phyloP scores from a whole-genome alignment of 30 jellyfish, hydroid and myxozoan species.

The Turritopsis dohrnii region DNA sequence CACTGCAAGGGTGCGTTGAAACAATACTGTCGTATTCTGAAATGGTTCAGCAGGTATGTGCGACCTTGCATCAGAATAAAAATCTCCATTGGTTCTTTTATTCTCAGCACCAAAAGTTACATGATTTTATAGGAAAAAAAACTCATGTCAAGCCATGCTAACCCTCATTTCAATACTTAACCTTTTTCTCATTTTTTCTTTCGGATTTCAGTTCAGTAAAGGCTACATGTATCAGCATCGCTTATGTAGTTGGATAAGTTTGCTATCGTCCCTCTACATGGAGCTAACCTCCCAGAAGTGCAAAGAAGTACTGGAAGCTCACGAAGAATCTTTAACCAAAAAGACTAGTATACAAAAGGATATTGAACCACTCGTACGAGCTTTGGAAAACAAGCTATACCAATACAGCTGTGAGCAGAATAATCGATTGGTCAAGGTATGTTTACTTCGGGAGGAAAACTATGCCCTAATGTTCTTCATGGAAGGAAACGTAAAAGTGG shows the following conservation, averaged over 20 bases:
- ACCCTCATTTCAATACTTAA: not conserved
- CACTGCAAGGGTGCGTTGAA: constrained; percentile 68
- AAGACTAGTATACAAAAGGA: constrained; percentile 36
- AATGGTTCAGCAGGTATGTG: constrained; percentile 58
- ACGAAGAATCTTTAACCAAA: constrained; percentile 28
- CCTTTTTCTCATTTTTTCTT: not conserved
- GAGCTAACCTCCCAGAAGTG: constrained; percentile 55
- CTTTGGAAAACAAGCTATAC: constrained; percentile 64
- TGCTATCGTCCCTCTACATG: constrained; percentile 42
- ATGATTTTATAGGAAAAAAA: no score
- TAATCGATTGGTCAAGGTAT: constrained; percentile 56
- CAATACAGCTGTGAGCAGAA: constrained; percentile 82
- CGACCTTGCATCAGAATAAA: no score
- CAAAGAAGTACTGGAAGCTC: constrained; percentile 39
- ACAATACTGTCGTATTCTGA: constrained; percentile 72
- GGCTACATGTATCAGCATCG: constrained; percentile 46
- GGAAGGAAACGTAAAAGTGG: no score
- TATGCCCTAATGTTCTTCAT: no score
- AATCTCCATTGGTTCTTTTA: not conserved
- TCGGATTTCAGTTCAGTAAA: constrained; percentile 47
- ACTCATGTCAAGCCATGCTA: no score
- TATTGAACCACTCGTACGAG: constrained; percentile 43
- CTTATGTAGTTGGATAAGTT: constrained; percentile 60
- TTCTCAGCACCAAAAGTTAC: not conserved
- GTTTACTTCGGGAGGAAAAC: not conserved